Evolutionary conservation across 2,113 vertebrate species (phyloP).

Genomic region (Fregata magnificens): DNA sequence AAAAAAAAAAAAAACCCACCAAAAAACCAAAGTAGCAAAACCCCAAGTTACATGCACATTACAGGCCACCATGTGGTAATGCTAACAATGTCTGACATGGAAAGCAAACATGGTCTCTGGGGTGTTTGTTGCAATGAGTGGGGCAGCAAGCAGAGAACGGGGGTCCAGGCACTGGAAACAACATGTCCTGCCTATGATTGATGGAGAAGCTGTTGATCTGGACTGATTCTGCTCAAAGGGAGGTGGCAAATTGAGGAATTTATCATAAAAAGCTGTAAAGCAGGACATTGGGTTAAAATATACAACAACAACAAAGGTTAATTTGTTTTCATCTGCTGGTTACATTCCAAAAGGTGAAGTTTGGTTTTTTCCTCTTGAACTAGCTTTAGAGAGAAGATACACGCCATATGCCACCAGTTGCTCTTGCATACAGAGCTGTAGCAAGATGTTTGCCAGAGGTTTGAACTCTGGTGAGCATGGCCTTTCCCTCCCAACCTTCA

Average conservation of each 20-base stretch:
- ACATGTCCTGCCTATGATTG: neutral
- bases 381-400: slow-evolving; percentile 17
- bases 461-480: neutral
- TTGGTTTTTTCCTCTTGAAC: slow-evolving; percentile 48
- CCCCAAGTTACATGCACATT: neutral
- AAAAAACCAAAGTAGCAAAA: neutral
- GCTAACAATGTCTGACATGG: neutral
- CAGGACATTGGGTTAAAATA: neutral
- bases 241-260: slow-evolving; percentile 17
- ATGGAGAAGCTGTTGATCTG: neutral
- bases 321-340: slow-evolving; percentile 65
- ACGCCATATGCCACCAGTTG: slow-evolving; percentile 6
- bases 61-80: neutral
- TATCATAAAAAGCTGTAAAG: slow-evolving; percentile 3
- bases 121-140: neutral
- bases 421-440: neutral
- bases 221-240: neutral
- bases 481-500: neutral
- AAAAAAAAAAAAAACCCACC: too few species aligned
- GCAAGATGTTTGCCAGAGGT: slow-evolving; percentile 33
- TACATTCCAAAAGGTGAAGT: slow-evolving; percentile 41
- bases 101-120: neutral
- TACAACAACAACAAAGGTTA: neutral
- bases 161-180: neutral
- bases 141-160: neutral